Conservation (phyloP, 2,797 vertebrate genomes). For the Emys orbicularis region DNA sequence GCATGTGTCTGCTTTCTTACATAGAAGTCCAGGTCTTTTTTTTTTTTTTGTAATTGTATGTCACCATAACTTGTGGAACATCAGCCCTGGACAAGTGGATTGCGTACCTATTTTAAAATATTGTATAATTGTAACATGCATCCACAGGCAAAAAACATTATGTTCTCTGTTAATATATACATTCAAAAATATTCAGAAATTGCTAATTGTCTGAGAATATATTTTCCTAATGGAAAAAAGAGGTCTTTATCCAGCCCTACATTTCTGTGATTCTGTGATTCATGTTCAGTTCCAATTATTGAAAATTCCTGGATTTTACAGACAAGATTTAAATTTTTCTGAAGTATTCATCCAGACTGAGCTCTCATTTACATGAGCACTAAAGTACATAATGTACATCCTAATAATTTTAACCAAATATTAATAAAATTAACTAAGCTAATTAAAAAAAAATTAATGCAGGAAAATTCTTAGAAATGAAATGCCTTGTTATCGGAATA, state of each 20-base stretch:
- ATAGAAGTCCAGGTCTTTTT: too few relatives aligned
- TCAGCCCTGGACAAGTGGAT: accelerated
- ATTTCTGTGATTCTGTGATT: neutral
- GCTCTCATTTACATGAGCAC: neutral
- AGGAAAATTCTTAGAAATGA: neutral
- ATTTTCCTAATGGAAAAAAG: neutral
- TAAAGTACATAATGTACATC: neutral
- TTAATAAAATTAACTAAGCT: neutral
- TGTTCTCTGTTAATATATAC: neutral
- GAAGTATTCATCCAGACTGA: neutral
- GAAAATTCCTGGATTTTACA: neutral
- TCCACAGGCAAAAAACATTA: neutral
- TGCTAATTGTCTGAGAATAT: neutral
- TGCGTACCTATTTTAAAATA: accelerated
- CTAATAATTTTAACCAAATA: neutral
- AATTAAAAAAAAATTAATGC: neutral
- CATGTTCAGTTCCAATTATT: neutral
- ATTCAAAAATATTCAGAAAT: neutral
- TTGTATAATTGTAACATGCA: neutral
- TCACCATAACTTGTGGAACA: accelerated
- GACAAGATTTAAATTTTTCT: neutral
- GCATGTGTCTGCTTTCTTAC: too few relatives aligned
- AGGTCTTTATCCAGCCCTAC: too few relatives aligned
- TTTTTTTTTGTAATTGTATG: accelerated
- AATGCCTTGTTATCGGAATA: neutral